Evolutionary conservation across 2,113 vertebrate genomes (phyloP), one percentile per base, ranked within the genome.

Genomic region (Gorsachius goisagi): DNA sequence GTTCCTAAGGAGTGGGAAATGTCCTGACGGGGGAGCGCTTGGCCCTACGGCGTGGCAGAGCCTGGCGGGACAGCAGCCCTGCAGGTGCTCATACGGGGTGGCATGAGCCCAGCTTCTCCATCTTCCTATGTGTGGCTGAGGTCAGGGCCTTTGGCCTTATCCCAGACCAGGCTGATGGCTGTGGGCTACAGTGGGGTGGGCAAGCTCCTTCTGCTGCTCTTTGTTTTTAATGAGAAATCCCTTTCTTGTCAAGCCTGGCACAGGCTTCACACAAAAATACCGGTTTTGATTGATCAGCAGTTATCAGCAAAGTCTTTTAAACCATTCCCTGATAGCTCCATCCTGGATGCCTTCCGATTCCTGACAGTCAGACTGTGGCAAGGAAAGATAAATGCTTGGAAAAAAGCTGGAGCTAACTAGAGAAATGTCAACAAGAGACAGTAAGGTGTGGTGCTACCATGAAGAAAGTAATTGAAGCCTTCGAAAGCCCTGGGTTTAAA

Each of bases 401-500:
- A 41, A 77, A 18, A 83, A 66, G 66, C 82, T 69, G 35, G 39
- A 74, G 27, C 47, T 60, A 73, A 47, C 30, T 37, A 55, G 24
- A 71, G 81, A 89, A 84, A n/a, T 62, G 28, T 53, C 27, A 71
- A 53, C 45, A 80, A 39, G 35, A n/a, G 32, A 12, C 44, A 58
- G 30, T 66, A 60, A 74, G 71, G n/a, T 59, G 21, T 68, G 26
- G 19, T 85, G 49, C 78, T 85, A 30, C 41, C 17, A 20, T 20
- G 28, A 93, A 28, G 27, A 85, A 85, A 68, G 21, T 53, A 55
- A 85, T 28, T 2, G 4, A 79, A 89, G 55, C 47, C 64, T 64
- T 93, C n/a, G 63, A 89, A 88, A 85, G 28, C 21, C 62, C 23
- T 39, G 15, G 17, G 82, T 78, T 95, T 63, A 75, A 93, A 95